phyloP scores from a whole-genome alignment of 2,888 invertebrate species.

The Alsophila aescularia region DNA sequence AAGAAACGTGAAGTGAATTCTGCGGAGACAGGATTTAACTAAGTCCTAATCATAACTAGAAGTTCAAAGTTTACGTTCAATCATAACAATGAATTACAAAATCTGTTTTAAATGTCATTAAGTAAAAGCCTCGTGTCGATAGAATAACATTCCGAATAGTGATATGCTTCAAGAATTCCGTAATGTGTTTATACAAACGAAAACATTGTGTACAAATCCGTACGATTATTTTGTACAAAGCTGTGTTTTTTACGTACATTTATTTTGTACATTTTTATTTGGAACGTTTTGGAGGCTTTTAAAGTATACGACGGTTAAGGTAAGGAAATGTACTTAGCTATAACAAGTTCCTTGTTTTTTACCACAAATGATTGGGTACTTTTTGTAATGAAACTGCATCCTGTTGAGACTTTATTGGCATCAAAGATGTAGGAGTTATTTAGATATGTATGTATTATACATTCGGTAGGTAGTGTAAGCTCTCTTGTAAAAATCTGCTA shows the following conservation, averaged over 20 bases:
- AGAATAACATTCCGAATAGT: slow-evolving; percentile 24
- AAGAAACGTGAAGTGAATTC: background rate
- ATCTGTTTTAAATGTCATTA: background rate
- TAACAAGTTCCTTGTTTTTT: slow-evolving; percentile 78
- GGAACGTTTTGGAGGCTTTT: slow-evolving; percentile 81
- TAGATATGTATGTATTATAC: slow-evolving; percentile 44
- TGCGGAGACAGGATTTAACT: background rate
- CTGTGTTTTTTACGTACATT: slow-evolving; percentile 64
- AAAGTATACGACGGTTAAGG: slow-evolving; percentile 80
- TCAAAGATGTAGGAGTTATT: slow-evolving; percentile 45
- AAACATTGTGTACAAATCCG: slow-evolving; percentile 47
- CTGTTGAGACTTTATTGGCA: slow-evolving; percentile 49
- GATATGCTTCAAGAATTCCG: slow-evolving; percentile 31
- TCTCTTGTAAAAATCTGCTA: slow-evolving; percentile 33
- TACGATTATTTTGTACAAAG: slow-evolving; percentile 65
- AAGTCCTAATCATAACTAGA: slow-evolving; percentile 2
- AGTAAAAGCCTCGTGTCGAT: slow-evolving; percentile 37
- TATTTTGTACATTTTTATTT: slow-evolving; percentile 61
- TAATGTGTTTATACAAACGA: slow-evolving; percentile 23
- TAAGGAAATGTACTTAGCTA: slow-evolving; percentile 82
- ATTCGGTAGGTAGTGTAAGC: slow-evolving; percentile 46
- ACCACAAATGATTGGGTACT: slow-evolving; percentile 59
- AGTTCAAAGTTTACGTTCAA: slow-evolving; percentile 13
- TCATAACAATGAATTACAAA: background rate
- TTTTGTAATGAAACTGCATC: slow-evolving; percentile 51